phyloP scores from a whole-genome alignment of 2,888 invertebrate species.

The Girardia tigrina region DNA sequence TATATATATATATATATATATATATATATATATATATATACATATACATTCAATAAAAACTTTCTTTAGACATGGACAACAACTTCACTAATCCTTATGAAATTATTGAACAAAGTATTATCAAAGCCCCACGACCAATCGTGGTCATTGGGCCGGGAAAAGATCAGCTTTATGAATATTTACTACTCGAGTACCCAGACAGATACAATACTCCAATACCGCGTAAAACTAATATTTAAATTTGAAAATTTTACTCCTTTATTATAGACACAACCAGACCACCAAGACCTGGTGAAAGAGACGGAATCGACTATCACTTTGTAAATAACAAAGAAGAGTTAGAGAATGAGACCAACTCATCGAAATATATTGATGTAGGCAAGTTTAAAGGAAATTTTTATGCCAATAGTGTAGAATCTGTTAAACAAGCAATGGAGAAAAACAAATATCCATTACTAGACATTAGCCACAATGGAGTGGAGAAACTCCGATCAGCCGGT shows the following conservation, averaged over 20 bases:
- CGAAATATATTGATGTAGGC: constrained; percentile 3
- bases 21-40: too few relatives aligned
- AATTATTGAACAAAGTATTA: background rate
- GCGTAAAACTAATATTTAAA: background rate
- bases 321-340: background rate
- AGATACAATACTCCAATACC: constrained; percentile 17
- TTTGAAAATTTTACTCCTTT: background rate
- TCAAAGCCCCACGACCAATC: background rate
- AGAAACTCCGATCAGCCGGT: background rate
- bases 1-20: too few relatives aligned
- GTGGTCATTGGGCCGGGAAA: constrained; percentile 18
- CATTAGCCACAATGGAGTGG: background rate
- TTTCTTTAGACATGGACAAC: background rate
- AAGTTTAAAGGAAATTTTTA: constrained; percentile 15
- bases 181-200: background rate
- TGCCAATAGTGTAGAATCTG: constrained; percentile 5
- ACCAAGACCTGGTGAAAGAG: constrained; percentile 11
- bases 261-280: background rate
- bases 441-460: background rate
- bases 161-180: constrained; percentile 6
- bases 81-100: background rate
- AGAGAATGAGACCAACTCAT: constrained; percentile 11
- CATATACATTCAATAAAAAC: background rate
- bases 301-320: background rate
- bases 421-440: background rate